Conservation (phyloP, 53 echinoderm and acorn worm genomes). For the Pentamera pediparva region DNA sequence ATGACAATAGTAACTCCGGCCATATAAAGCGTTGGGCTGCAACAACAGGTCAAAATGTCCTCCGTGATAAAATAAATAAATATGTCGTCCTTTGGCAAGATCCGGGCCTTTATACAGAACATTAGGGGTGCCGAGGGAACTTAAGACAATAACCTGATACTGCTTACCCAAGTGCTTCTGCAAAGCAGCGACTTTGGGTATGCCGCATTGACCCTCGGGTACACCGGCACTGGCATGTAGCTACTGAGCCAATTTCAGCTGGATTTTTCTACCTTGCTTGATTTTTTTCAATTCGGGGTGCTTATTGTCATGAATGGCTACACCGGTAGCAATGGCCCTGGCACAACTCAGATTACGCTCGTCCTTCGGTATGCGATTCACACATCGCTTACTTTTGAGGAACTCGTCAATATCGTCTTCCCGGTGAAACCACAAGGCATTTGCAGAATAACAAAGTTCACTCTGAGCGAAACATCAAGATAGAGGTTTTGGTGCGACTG, state of each 20-base stretch:
- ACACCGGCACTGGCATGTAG: no score
- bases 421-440: conserved; percentile 32
- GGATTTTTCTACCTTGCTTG: not conserved
- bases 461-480: conserved; percentile 2
- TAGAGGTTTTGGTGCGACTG: conserved; percentile 20
- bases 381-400: not conserved
- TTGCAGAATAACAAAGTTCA: conserved; percentile 10
- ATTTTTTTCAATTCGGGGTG: not conserved
- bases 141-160: not conserved
- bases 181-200: no score
- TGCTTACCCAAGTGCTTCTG: not conserved
- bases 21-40: no score
- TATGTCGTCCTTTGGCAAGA: conserved; percentile 19
- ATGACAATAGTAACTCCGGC: no score
- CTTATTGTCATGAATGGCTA: not conserved
- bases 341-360: not conserved
- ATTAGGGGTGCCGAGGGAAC: not conserved
- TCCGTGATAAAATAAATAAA: conserved; percentile 34
- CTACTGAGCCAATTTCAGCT: not conserved
- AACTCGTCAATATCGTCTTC: not conserved
- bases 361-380: not conserved
- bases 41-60: no score
- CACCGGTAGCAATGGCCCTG: not conserved
- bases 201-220: no score
- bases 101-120: conserved; percentile 16